Evolutionary conservation across 2,888 invertebrate species (phyloP).

Genomic region (Hypselothyrea guttata): DNA sequence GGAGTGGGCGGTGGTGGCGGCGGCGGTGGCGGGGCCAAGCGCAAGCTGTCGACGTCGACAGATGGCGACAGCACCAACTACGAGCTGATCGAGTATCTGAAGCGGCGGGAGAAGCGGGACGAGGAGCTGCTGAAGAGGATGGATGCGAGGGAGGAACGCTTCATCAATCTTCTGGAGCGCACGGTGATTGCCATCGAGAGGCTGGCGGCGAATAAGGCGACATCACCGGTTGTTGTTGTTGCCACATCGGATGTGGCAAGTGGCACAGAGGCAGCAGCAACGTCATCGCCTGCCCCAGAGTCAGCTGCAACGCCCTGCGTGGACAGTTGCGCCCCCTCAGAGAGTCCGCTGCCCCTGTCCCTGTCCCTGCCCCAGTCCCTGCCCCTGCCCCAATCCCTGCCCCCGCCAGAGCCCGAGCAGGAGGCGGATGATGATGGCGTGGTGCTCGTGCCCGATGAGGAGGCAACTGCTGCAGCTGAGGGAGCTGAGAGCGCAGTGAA

Average conservation of each 20-base stretch:
- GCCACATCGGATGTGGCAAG: background rate
- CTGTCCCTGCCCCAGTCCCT: background rate
- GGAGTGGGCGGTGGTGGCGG: too few species aligned
- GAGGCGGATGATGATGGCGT: slow-evolving; percentile 1
- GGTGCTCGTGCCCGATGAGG: slow-evolving; percentile 42
- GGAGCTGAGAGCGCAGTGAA: slow-evolving; percentile 6
- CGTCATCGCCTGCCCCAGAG: background rate
- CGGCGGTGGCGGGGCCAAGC: too few species aligned
- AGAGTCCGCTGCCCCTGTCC: too few species aligned
- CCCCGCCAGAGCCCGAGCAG: background rate
- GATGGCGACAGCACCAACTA: slow-evolving; percentile 82
- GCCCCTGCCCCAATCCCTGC: background rate
- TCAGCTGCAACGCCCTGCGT: background rate
- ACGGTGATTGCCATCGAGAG: slow-evolving; percentile 81
- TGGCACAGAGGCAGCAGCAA: slow-evolving; percentile 1
- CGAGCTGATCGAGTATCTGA: slow-evolving; percentile 82
- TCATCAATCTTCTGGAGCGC: slow-evolving; percentile 80
- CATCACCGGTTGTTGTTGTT: background rate
- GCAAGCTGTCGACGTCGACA: slow-evolving; percentile 81
- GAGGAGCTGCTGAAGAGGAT: slow-evolving; percentile 81
- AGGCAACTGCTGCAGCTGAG: background rate
- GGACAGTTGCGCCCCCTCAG: too few species aligned
- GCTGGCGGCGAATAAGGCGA: slow-evolving; percentile 61
- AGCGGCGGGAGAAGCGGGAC: slow-evolving; percentile 81
- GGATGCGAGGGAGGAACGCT: slow-evolving; percentile 82